Base-by-base conservation (phyloP, 1,140 invertebrate species). In the Lutraria rhynchaena region DNA sequence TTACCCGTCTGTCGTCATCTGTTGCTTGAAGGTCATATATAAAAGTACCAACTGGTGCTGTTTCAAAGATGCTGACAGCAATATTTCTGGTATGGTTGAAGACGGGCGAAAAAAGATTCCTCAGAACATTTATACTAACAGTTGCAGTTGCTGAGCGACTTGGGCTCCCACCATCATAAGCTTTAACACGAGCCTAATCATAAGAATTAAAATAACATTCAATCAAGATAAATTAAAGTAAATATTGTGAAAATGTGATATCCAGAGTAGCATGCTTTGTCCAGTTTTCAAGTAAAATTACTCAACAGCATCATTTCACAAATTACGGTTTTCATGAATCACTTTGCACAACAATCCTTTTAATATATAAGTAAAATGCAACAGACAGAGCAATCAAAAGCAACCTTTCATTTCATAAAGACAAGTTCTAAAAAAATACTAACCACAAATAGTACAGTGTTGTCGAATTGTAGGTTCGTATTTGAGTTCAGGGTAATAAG, bases 121-220 rank as follows among this genome's bases (percentile, higher is more conserved):
- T 60, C 33, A 83, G 58, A 5, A 99, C 96, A 22, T 33, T 83
- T 19, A 88, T 85, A 65, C 95, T 93, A 55, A 99, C 95, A 63
- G 95, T 96, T 31, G 96, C 96, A 15, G 95, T 96, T 0, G 97
- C 95, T 69, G 95, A 96, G 33, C 98, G 93, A 0, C 96, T 89
- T 15, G 97, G 98, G 58, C 94, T 94, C 3, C 98, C 98, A 60
- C 95, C 95, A 93, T 99, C 98, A n/a, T 94, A 94, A 1, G 97
- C 92, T 29, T 69, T 22, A 29, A 89, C 78, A 70, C 87, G 83
- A 22, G 85, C 76, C 86, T 88, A 58, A 55, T 83, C 81, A 7
- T 13, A 35, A 44, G 35, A n/a, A 17, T 27, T 63, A 37, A 35
- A 63, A n/a, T n/a, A n/a, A n/a, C n/a, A n/a, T n/a, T n/a, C n/a